Evolutionary conservation across 2,113 vertebrate species (phyloP).

Genomic region (Sigmodon hispidus): DNA sequence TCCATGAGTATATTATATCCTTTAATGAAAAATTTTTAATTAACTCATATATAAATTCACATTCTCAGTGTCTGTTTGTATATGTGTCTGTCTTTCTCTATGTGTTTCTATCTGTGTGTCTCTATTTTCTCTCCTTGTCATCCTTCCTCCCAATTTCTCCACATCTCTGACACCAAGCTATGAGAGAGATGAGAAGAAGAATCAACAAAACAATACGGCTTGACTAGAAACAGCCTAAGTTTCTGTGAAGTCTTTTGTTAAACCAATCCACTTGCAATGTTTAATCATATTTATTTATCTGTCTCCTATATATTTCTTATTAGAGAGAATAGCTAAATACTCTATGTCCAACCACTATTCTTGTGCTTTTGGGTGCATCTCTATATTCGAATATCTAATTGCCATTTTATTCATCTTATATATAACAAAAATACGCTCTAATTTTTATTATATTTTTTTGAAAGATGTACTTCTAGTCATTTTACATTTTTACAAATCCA

Average conservation of each 20-base stretch:
- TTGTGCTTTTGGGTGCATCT: neutral
- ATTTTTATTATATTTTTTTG: neutral
- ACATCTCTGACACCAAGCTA: neutral
- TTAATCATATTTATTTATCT: neutral
- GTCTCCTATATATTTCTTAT: too few species aligned
- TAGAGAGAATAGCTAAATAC: neutral
- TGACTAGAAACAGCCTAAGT: neutral
- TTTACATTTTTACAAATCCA: neutral
- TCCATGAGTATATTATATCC: neutral
- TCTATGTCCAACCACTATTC: neutral
- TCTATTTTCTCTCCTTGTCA: neutral
- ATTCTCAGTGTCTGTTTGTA: neutral
- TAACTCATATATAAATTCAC: neutral
- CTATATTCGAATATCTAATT: neutral
- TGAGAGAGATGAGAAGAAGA: too few species aligned
- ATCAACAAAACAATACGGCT: neutral
- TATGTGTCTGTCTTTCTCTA: neutral
- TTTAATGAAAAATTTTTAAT: neutral
- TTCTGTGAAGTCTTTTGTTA: neutral
- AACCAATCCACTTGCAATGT: neutral
- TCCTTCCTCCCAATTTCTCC: too few species aligned
- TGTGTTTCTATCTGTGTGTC: neutral
- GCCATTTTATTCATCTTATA: neutral
- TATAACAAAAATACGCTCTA: neutral
- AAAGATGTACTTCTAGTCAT: neutral